phyloP scores from a whole-genome alignment of 2,797 vertebrate genomes.

The Gymnopithys bicolor region DNA sequence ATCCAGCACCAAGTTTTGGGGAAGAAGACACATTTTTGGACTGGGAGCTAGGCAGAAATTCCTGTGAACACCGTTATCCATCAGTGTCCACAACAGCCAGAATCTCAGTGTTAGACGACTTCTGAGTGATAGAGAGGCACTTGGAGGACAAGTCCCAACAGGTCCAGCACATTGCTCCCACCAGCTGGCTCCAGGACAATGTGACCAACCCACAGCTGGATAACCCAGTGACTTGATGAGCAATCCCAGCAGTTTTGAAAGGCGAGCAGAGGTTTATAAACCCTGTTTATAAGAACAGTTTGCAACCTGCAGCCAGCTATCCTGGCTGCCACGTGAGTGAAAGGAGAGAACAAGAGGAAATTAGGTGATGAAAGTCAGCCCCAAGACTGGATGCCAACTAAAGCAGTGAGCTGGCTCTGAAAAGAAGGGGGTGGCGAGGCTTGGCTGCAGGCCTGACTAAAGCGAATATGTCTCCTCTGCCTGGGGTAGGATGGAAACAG shows the following conservation, averaged over 20 bases:
- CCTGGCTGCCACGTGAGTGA: conserved; percentile 57
- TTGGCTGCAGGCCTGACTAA: conserved; percentile 47
- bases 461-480: not conserved
- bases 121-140: not conserved
- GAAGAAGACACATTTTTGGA: not conserved
- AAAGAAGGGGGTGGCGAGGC: conserved; percentile 19
- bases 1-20: not conserved
- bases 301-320: conserved; percentile 60
- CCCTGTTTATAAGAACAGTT: conserved; percentile 30
- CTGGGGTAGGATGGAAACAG: conserved; percentile 27
- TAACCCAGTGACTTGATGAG: not conserved
- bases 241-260: conserved; percentile 20
- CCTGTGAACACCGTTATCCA: not conserved
- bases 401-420: conserved; percentile 59
- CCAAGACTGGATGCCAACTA: conserved; percentile 58
- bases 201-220: not conserved
- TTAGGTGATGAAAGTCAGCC: conserved; percentile 69
- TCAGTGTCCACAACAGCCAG: not conserved
- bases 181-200: not conserved
- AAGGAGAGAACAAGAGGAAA: conserved; percentile 68
- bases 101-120: not conserved
- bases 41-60: not conserved
- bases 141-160: not conserved
- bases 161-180: not conserved
- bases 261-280: conserved; percentile 20